Base-by-base conservation (phyloP, 1,140 invertebrate species). In the Drosophila mojavensis region DNA sequence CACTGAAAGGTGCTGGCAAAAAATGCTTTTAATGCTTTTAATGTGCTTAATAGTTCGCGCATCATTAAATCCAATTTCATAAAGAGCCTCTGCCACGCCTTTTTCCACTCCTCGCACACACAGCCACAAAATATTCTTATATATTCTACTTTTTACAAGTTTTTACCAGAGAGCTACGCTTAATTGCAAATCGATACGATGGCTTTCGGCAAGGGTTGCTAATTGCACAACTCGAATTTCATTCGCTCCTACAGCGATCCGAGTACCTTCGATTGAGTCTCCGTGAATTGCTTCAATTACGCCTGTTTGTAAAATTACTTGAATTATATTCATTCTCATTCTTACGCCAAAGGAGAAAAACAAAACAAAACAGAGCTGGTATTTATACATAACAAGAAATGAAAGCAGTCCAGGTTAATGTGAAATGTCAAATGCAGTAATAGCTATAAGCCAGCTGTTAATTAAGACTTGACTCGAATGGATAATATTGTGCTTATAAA, bases 41-140 rank as follows among this genome's bases (percentile, higher is more conserved):
- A 88, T 83, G 80, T 66, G 69, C 77, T 88, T 88, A 83, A 88
- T 88, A 89, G 83, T 89, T 83, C 72, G 84, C 77, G 84, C 84
- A 75, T 83, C 83, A 88, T 88, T 88, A 89, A 88, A 72, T 88
- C 75, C 81, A 67, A 80, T 80, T 80, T 73, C 77, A 84, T 66
- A 66, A 72, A 66, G 66, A 60, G 50, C 48, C 39, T 28, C 15
- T 39, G n/a, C 50, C 15, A 26, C 39, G 43, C 58, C 17, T 36
- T 20, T 20, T 9, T 6, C 5, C 28, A 30, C 28, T 5, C 28
- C 28, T 5, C 4, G 28, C 28, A 30, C 28, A 48, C 5, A 1
- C 55, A 24, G 56, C 6, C 53, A 60, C 45, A 41, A 54, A 78
- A 68, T 59, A 78, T 64, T 59, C 48, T 26, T 75, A 39, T 48